These are phyloP conservation scores for Acridotheres tristis DNA, from an alignment of 2,797 vertebrate genomes.

Conservation along the genomic window DNA sequence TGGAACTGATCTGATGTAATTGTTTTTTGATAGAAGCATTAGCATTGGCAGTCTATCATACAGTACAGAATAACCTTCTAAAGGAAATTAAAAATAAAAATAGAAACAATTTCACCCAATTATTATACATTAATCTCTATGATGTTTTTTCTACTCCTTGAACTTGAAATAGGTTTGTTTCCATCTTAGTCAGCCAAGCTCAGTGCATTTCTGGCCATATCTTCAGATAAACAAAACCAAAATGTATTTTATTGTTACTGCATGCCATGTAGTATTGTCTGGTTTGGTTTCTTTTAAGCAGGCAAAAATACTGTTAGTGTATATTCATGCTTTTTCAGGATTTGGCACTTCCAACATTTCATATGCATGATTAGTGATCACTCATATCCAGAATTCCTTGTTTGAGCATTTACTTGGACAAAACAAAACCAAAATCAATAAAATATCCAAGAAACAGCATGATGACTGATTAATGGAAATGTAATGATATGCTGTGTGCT, in stretches of 20 bases:
- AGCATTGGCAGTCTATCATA: not conserved
- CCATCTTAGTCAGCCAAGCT: slow-evolving; percentile 14
- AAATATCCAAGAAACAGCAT: not conserved
- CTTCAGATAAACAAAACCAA: slow-evolving; percentile 43
- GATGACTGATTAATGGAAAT: slow-evolving; percentile 31
- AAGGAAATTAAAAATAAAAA: not conserved
- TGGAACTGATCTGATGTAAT: not conserved
- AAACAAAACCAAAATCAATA: slow-evolving; percentile 18
- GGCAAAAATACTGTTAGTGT: slow-evolving; percentile 56
- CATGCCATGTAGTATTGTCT: slow-evolving; percentile 60
- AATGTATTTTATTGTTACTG: slow-evolving; percentile 36
- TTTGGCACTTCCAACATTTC: slow-evolving; percentile 34
- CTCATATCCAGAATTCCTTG: slow-evolving; percentile 24
- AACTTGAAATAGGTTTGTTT: slow-evolving; percentile 18
- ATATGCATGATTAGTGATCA: slow-evolving; percentile 32
- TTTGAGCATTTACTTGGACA: slow-evolving; percentile 32
- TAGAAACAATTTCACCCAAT: not conserved
- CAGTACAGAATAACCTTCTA: not conserved
- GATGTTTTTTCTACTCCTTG: not conserved
- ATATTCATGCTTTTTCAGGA: slow-evolving; percentile 68
- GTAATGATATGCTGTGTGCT: not conserved
- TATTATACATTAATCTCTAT: not conserved
- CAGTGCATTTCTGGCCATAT: slow-evolving; percentile 56
- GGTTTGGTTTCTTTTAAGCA: not conserved
- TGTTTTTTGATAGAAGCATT: slow-evolving; percentile 6